Percentiles rank a stretch among this genome's conserved stretches.
phyloP scores from a whole-genome alignment of 2,797 vertebrate genomes.

The Graptemys geographica region DNA sequence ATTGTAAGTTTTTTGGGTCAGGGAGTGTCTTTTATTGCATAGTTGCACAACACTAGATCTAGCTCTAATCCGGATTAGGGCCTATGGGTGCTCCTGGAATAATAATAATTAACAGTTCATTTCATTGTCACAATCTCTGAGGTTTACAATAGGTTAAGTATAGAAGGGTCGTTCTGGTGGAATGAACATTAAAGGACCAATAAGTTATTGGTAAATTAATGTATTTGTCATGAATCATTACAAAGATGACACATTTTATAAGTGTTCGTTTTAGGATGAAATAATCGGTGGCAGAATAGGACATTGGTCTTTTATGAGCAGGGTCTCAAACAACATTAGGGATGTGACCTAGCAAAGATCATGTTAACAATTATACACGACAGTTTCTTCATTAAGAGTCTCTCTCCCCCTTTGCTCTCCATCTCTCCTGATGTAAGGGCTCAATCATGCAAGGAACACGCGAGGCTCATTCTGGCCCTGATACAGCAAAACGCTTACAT shows the following conservation, averaged over 20 bases:
- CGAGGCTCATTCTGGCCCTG: not conserved
- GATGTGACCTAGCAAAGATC: not conserved
- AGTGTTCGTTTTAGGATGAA: not conserved
- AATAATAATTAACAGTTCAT: not conserved
- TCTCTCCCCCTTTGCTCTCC: not conserved
- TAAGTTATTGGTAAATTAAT: not conserved
- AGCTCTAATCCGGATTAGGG: not conserved
- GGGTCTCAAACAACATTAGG: not conserved
- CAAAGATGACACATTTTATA: not conserved
- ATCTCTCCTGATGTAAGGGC: not conserved
- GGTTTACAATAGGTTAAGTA: not conserved
- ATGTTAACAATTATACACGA: not conserved
- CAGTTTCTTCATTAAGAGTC: not conserved
- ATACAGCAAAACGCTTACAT: not conserved
- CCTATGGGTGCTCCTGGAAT: not conserved
- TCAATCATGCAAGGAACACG: not conserved
- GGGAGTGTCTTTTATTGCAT: not conserved
- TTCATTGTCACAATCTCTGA: not conserved
- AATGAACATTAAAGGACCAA: not conserved
- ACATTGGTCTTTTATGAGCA: not conserved
- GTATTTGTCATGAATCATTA: not conserved
- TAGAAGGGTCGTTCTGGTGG: not conserved
- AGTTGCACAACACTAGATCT: rapidly evolving
- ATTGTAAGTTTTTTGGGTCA: not conserved
- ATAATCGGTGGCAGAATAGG: not conserved